Base-by-base conservation (phyloP, 2,888 invertebrate genomes). In the Leptinotarsa rubiginosa region DNA sequence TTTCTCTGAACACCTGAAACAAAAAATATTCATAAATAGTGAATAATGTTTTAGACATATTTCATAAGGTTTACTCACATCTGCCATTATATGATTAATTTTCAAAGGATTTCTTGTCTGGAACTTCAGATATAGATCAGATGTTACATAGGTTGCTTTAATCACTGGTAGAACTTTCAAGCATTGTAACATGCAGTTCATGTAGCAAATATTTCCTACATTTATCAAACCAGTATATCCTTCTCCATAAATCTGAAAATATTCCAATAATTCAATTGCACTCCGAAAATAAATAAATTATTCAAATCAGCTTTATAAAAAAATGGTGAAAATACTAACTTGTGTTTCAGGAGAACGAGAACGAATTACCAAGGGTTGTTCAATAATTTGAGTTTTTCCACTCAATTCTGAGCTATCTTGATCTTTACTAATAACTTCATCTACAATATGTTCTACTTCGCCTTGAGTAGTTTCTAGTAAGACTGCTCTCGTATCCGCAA, bases 151-250 rank as follows among this genome's bases (percentile, higher is more conserved):
- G 88, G 95, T 96, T 12, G 92, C 90, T 69, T 93, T 92, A 72
- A 98, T 89, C 12, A 91, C 90, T 13, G 92, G 91, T 2, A 97
- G 94, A 88, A 96, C 96, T 87, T 95, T 95, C 69, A 98, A 89
- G 84, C 97, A 97, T 87, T 98, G 98, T 77, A 98, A 91, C 78
- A 97, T 94, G 65, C 96, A 95, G 89, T 97, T 98, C 97, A 98
- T 97, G 87, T 97, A 98, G 88, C 98, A 98, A 0, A 97, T 97
- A 89, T 98, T 98, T 69, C 96, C 96, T 25, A 98, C 90, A 89
- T 98, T 98, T 85, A 94, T 93, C 67, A 98, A 89, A 2, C 98
- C 98, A 2, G 96, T 96, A 78, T 95, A 90, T 0, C 96, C 96
- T 66, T 77, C 75, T 49, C 76, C 74, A 56, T 68, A 50, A 47